These are phyloP conservation scores for Zaprionus davidi DNA, from an alignment of 1,140 invertebrate species.

Conservation along the genomic window DNA sequence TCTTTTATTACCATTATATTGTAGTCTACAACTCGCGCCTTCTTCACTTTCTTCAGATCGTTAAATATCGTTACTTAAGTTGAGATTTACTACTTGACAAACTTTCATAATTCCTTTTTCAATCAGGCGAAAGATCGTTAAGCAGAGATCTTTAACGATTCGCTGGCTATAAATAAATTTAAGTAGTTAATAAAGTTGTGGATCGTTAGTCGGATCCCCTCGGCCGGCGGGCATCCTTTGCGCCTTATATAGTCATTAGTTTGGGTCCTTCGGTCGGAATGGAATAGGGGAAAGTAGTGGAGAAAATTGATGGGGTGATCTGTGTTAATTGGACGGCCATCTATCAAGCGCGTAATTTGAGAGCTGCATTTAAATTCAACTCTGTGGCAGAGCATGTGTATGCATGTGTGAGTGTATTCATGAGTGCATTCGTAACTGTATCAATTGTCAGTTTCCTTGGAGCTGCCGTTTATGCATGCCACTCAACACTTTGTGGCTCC, in stretches of 20 bases:
- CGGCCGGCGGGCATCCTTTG: background rate
- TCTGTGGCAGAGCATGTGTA: background rate
- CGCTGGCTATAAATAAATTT: background rate
- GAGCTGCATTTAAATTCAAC: conserved; percentile 19
- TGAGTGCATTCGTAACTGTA: conserved; percentile 19
- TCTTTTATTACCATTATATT: background rate
- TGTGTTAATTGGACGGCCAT: conserved; percentile 39
- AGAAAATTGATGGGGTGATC: background rate
- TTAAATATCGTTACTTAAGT: background rate
- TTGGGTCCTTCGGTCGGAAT: background rate
- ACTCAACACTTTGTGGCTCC: conserved; percentile 43
- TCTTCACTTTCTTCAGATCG: background rate
- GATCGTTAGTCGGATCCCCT: background rate
- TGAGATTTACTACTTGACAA: background rate
- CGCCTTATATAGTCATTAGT: background rate
- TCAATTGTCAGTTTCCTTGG: conserved; percentile 49
- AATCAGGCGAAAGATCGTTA: conserved; percentile 4
- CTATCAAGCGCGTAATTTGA: conserved; percentile 36
- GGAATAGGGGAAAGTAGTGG: background rate
- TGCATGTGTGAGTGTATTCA: conserved; percentile 4
- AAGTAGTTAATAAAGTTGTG: background rate
- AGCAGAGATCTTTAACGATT: conserved; percentile 3
- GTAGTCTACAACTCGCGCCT: no score
- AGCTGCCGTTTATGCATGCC: conserved; percentile 46
- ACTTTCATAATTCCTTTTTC: background rate